Evolutionary conservation across 2,113 vertebrate genomes (phyloP).

Genomic region (Gyps fulvus): DNA sequence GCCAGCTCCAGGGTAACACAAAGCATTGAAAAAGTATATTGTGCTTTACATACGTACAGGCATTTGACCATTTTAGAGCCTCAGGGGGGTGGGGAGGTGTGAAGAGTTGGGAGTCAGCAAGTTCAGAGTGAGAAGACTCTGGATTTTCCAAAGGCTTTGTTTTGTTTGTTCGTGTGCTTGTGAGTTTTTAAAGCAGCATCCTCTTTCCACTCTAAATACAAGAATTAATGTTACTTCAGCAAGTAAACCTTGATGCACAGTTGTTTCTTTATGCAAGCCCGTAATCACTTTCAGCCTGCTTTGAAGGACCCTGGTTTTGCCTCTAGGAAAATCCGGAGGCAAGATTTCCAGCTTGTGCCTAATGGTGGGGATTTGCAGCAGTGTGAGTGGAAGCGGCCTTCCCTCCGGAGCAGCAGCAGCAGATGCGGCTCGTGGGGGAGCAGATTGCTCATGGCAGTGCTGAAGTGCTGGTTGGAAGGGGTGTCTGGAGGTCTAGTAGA

Average conservation of each 20-base stretch:
- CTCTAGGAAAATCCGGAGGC: background rate
- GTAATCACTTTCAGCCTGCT: background rate
- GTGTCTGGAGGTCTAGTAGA: background rate
- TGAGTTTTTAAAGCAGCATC: background rate
- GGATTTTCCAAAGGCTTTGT: background rate
- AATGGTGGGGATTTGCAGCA: background rate
- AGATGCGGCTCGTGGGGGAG: fast-evolving
- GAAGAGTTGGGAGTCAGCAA: background rate
- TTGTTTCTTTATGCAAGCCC: background rate
- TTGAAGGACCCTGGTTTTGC: background rate
- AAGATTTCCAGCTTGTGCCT: background rate
- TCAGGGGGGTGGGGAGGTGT: fast-evolving
- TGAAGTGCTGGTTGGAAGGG: background rate
- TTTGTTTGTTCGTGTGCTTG: background rate
- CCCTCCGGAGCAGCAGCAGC: no score
- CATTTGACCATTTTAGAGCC: background rate
- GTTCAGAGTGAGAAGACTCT: background rate
- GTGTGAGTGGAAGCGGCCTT: background rate
- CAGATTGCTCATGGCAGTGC: fast-evolving
- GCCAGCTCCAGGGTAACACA: background rate
- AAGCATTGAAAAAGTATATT: background rate
- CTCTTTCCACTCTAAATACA: background rate
- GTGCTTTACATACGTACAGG: background rate
- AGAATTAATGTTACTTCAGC: background rate
- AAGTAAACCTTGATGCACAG: background rate